These are phyloP conservation scores for Troglohyphantes excavatus DNA, from an alignment of 2,888 invertebrate species.

Conservation along the genomic window DNA sequence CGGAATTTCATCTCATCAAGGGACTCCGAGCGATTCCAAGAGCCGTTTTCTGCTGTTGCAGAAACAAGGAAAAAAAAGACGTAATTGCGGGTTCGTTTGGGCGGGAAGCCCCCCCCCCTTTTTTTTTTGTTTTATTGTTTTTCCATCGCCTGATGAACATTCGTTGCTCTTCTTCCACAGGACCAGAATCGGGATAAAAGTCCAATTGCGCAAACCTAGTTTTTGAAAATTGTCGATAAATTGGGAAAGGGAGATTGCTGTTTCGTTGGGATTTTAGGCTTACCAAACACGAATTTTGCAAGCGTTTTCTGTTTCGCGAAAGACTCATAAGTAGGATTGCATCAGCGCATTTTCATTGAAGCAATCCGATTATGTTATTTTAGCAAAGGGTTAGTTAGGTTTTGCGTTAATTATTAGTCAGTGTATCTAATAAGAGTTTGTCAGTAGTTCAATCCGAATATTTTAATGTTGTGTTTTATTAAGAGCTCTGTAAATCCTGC, in stretches of 20 bases:
- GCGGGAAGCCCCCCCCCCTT: background rate
- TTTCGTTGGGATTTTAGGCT: too few relatives aligned
- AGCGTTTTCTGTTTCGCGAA: too few relatives aligned
- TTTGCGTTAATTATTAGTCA: too few relatives aligned
- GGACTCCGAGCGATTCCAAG: background rate
- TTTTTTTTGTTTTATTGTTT: background rate
- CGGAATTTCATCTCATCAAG: slow-evolving; percentile 59
- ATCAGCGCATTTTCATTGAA: too few relatives aligned
- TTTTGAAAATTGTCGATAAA: background rate
- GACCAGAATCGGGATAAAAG: background rate
- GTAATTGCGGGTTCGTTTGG: slow-evolving; percentile 36
- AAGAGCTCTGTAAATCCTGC: too few relatives aligned
- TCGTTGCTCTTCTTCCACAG: slow-evolving; percentile 23
- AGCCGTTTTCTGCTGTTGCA: slow-evolving; percentile 7
- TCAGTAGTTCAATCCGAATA: too few relatives aligned
- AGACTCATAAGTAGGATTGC: too few relatives aligned
- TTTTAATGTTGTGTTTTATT: too few relatives aligned
- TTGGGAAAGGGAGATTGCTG: background rate
- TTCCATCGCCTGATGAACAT: slow-evolving; percentile 24
- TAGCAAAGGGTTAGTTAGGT: too few relatives aligned
- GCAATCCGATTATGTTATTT: too few relatives aligned
- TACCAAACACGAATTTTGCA: too few relatives aligned
- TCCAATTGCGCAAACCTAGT: background rate
- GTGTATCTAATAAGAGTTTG: too few relatives aligned
- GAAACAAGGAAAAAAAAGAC: slow-evolving; percentile 12